phyloP scores from a whole-genome alignment of 2,113 vertebrate species.

The Isichthys henryi region DNA sequence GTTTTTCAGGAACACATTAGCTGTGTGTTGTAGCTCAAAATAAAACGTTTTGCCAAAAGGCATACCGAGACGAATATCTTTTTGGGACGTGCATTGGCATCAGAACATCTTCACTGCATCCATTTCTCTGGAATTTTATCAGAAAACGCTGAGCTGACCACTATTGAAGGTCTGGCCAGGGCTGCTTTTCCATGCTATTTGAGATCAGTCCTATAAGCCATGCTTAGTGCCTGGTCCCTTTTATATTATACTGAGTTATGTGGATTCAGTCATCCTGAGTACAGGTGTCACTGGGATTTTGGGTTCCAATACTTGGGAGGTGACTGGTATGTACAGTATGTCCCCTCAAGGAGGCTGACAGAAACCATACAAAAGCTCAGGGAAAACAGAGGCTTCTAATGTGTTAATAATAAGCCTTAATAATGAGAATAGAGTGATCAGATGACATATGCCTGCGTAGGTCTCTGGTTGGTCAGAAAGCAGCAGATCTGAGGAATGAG shows the following conservation, averaged over 20 bases:
- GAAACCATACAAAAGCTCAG: background rate
- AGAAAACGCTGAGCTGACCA: background rate
- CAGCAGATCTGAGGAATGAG: background rate
- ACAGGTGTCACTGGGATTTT: background rate
- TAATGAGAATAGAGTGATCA: constrained; percentile 16
- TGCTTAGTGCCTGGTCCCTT: background rate
- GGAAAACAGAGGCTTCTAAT: background rate
- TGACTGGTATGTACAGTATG: background rate
- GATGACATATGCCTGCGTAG: background rate
- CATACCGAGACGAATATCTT: background rate
- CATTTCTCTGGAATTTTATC: background rate
- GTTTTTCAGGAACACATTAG: background rate
- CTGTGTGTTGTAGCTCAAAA: background rate
- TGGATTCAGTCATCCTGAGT: background rate
- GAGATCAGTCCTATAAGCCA: background rate
- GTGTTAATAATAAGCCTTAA: background rate
- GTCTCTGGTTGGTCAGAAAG: background rate
- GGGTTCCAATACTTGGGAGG: background rate
- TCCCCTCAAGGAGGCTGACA: background rate
- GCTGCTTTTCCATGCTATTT: background rate
- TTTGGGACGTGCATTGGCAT: background rate
- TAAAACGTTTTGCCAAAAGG: too few relatives aligned
- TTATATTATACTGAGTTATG: background rate
- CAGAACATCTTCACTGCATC: background rate
- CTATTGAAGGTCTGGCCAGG: background rate